Base-by-base conservation (phyloP, 2,113 vertebrate species). In the Vidua macroura region DNA sequence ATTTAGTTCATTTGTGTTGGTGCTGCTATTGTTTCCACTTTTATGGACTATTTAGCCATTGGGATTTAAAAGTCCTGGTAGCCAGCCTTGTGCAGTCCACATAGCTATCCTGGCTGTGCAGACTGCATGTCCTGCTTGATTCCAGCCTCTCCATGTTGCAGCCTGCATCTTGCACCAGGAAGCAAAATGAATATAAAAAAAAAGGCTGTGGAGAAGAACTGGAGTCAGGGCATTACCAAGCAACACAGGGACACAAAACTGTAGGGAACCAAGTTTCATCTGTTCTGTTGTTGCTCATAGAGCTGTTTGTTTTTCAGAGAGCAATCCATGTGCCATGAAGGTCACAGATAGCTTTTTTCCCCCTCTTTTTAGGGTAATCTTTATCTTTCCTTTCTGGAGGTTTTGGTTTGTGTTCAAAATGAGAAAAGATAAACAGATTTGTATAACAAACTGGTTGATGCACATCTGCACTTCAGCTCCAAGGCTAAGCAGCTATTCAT, bases 371-470 rank as follows among this genome's bases (percentile, higher is more conserved):
- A 10, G 24, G 35, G 4, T 23, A 93, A 14, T 44, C 43, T 82
- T 74, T 70, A 78, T 80, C 48, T 86, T 91, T 77, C 20, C 19
- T 83, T 94, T 88, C 55, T 51, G 62, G 62, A 92, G 35, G 11
- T 80, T 86, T 92, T 63, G 9, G 6, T 31, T 84, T 80, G n/a
- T 62, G 51, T 82, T 91, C 48, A 78, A 72, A 96, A 88, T 31
- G 87, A 86, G 55, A 70, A 52, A 59, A 83, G 23, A 92, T 39
- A 80, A 95, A 73, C 52, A 94, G 56, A 73, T 84, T 78, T 95
- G 25, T 94, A 27, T 76, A 93, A 88, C 25, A 82, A 95, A 96
- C 56, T 82, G 19, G 17, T 13, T 33, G 55, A 84, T 68, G 70
- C 58, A 80, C 59, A 92, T 84, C 53, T 96, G 89, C 1, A 11